A percentile compares a stretch with the other conserved stretches of the same genome.
Conservation (phyloP, 2,888 invertebrate genomes). For the Epinotia bilunana region DNA sequence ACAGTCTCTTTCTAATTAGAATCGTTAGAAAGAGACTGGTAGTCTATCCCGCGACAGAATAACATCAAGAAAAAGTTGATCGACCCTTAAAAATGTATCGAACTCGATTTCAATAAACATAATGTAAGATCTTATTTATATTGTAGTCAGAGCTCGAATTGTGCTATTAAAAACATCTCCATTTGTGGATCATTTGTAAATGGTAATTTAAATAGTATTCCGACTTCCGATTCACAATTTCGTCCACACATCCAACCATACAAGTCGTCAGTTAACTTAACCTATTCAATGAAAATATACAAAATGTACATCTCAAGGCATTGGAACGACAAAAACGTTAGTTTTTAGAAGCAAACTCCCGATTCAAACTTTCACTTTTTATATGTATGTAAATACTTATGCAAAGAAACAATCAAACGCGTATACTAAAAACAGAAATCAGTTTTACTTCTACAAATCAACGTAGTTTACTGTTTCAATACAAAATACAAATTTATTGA, state of each 20-base stretch:
- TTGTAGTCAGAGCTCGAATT: constrained; percentile 6
- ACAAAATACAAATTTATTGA: constrained; percentile 1
- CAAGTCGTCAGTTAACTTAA: constrained; percentile 48
- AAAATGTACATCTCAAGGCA: constrained; percentile 55
- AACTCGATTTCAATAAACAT: too few relatives aligned
- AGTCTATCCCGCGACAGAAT: too few relatives aligned
- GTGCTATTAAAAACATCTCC: not conserved
- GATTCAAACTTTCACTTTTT: not conserved
- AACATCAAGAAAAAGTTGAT: too few relatives aligned
- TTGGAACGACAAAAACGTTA: constrained; percentile 31
- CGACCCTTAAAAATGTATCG: too few relatives aligned
- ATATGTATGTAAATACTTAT: not conserved
- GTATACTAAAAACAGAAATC: not conserved
- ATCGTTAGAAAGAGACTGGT: too few relatives aligned
- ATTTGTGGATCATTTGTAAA: constrained; percentile 13
- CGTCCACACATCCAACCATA: constrained; percentile 16
- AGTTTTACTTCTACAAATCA: not conserved
- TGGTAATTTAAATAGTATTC: constrained; percentile 10
- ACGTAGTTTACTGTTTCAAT: constrained; percentile 19
- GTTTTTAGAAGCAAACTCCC: constrained; percentile 3
- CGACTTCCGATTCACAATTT: constrained; percentile 29
- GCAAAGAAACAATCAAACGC: not conserved
- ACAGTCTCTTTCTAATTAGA: too few relatives aligned
- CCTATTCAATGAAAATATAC: constrained; percentile 60
- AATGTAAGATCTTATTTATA: not conserved